These are phyloP conservation scores for Pentamera pediparva DNA, from an alignment of 53 echinoderm and acorn worm species.

Conservation along the genomic window DNA sequence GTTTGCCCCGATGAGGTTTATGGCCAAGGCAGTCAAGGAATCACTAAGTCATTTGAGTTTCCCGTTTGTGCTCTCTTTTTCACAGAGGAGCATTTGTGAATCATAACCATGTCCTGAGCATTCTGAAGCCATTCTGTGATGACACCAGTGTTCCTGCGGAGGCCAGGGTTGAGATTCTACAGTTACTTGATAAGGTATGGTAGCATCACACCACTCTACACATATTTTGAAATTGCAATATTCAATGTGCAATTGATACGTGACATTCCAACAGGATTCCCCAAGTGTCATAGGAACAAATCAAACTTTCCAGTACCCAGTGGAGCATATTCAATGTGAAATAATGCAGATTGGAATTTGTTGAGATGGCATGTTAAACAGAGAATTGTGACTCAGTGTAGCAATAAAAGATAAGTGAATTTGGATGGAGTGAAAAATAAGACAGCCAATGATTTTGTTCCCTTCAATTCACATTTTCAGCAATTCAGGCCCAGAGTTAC, in stretches of 20 bases:
- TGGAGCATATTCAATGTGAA: too few relatives aligned
- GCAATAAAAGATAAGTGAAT: background rate
- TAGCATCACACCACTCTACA: too few relatives aligned
- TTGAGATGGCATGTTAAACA: background rate
- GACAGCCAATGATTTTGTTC: background rate
- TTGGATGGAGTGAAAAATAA: background rate
- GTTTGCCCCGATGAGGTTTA: too few relatives aligned
- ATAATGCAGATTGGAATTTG: background rate
- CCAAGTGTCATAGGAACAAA: too few relatives aligned
- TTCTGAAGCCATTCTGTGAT: constrained; percentile 74
- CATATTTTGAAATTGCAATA: too few relatives aligned
- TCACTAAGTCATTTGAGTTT: too few relatives aligned
- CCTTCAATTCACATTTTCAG: background rate
- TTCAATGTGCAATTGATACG: too few relatives aligned
- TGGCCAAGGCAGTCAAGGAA: too few relatives aligned
- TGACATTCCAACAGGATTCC: too few relatives aligned
- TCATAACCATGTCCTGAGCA: constrained; percentile 59
- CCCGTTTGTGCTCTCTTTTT: too few relatives aligned
- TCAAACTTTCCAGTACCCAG: too few relatives aligned
- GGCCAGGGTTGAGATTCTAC: constrained; percentile 54
- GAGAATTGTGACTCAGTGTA: background rate
- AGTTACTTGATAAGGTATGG: constrained; percentile 81
- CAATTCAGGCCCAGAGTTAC: too few relatives aligned
- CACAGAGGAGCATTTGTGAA: constrained; percentile 64
- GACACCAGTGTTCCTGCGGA: constrained; percentile 53